phyloP scores from a whole-genome alignment of 2,888 invertebrate species.

The Blera fallax region DNA sequence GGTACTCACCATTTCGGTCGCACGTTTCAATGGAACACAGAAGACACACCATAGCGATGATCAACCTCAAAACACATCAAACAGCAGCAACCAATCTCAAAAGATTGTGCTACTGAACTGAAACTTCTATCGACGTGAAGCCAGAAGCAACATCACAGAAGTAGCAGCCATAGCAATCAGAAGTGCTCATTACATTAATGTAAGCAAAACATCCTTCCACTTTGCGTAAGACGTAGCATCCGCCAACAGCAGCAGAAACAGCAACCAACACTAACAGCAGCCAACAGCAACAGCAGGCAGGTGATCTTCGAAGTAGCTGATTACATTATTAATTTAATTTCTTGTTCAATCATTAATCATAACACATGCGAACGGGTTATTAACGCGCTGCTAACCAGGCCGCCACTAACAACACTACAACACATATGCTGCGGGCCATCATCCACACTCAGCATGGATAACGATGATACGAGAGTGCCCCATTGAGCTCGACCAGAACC shows the following conservation, averaged over 20 bases:
- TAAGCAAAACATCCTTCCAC: conserved; percentile 70
- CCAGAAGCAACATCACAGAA: conserved; percentile 79
- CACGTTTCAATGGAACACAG: conserved; percentile 35
- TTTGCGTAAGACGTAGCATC: conserved; percentile 60
- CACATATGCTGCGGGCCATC: conserved; percentile 24
- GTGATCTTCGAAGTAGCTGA: conserved; percentile 78
- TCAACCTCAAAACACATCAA: conserved; percentile 36
- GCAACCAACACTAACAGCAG: conserved; percentile 50
- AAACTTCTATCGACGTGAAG: conserved; percentile 44
- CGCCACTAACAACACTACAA: conserved; percentile 29
- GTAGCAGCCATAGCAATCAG: conserved; percentile 75
- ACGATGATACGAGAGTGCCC: conserved; percentile 62
- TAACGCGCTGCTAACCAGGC: conserved; percentile 50
- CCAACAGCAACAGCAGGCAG: conserved; percentile 56
- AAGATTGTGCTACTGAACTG: conserved; percentile 51
- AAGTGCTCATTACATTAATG: conserved; percentile 77
- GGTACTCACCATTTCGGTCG: conserved; percentile 35
- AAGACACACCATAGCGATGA: conserved; percentile 13
- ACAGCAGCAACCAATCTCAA: conserved; percentile 40
- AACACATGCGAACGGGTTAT: conserved; percentile 76
- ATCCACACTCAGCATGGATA: conserved; percentile 52
- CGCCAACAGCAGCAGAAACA: conserved; percentile 18
- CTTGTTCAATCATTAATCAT: conserved; percentile 81
- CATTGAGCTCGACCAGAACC: conserved; percentile 55
- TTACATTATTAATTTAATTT: conserved; percentile 80